A percentile compares a stretch with the other conserved stretches of the same genome.
phyloP scores from a whole-genome alignment of 1,140 invertebrate genomes.

The Drosophila triauraria region DNA sequence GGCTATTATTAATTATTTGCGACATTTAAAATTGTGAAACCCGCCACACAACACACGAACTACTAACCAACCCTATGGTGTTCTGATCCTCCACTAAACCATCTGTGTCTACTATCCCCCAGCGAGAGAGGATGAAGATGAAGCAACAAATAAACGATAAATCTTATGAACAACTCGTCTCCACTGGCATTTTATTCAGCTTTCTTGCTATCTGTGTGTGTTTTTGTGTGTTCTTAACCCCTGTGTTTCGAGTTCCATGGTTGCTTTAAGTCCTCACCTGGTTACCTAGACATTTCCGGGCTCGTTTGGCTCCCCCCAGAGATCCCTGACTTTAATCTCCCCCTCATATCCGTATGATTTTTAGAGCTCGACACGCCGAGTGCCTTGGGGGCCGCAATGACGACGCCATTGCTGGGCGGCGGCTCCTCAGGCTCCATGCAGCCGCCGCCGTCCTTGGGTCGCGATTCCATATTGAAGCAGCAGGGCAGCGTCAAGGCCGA shows the following conservation, averaged over 20 bases:
- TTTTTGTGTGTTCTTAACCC: conserved; percentile 31
- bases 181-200: conserved; percentile 52
- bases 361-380: conserved; percentile 41
- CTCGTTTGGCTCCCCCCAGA: conserved; percentile 3
- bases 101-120: conserved; percentile 27
- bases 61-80: conserved; percentile 29
- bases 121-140: conserved; percentile 12
- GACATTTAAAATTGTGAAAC: conserved; percentile 54
- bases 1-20: conserved; percentile 47
- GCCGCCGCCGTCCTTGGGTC: conserved; percentile 57
- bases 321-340: conserved; percentile 34
- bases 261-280: conserved; percentile 28
- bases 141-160: conserved; percentile 48
- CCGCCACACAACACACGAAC: conserved; percentile 32
- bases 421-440: conserved; percentile 10
- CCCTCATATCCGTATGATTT: conserved; percentile 40
- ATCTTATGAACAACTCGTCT: conserved; percentile 50
- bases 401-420: conserved; percentile 29
- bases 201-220: conserved; percentile 29
- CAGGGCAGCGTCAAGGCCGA: conserved; percentile 80
- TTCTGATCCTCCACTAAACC: conserved; percentile 10
- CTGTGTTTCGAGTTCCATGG: conserved; percentile 18
- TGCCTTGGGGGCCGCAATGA: conserved; percentile 37
- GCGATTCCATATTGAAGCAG: conserved; percentile 84
- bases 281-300: conserved; percentile 4